Evolutionary conservation across 2,113 vertebrate genomes (phyloP), one percentile per base, ranked within the genome.

Genomic region (Xenopus laevis): DNA sequence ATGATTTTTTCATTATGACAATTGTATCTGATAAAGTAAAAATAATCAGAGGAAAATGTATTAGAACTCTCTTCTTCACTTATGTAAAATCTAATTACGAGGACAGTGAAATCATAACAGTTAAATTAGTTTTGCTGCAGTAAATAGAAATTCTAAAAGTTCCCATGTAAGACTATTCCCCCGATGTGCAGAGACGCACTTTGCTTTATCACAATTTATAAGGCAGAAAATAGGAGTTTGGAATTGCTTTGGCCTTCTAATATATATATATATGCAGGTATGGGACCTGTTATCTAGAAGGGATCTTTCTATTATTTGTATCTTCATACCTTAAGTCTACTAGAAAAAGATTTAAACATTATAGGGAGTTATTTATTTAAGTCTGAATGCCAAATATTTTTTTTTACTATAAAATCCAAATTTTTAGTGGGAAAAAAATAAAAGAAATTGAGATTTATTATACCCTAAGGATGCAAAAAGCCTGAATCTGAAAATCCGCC

Each of bases 171-270:
- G 40, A 50, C 65, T 67, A 52, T 52, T 67, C 65, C 65, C n/a
- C 65, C 7, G 46, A 46, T 16, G 65, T 7, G 13, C 45, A 21
- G 46, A 52, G 21, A 67, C 8, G 18, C 65, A 67, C 46, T 67
- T 50, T 47, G 20, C 20, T 67, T 47, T 67, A 67, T 67, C 65
- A 67, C 12, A 67, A 47, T 18, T 50, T 67, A 46, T 67, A 67
- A 67, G 21, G 65, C 46, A 52, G 65, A 52, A 52, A 67, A 67
- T 67, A 67, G 50, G 45, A 67, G 46, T 46, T 52, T 67, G 65
- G 65, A 16, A 65, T 27, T 40, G 33, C 6, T 40, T 65, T 21
- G 17, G 44, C 45, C 45, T 66, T 27, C 23, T 17, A 18, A 23
- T 16, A 20, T 10, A 53, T 21, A 57, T 27, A 46, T n/a, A n/a